A percentile compares a stretch with the other conserved stretches of the same genome.
phyloP scores from a whole-genome alignment of 2,113 vertebrate genomes.

The Lycaon pictus region DNA sequence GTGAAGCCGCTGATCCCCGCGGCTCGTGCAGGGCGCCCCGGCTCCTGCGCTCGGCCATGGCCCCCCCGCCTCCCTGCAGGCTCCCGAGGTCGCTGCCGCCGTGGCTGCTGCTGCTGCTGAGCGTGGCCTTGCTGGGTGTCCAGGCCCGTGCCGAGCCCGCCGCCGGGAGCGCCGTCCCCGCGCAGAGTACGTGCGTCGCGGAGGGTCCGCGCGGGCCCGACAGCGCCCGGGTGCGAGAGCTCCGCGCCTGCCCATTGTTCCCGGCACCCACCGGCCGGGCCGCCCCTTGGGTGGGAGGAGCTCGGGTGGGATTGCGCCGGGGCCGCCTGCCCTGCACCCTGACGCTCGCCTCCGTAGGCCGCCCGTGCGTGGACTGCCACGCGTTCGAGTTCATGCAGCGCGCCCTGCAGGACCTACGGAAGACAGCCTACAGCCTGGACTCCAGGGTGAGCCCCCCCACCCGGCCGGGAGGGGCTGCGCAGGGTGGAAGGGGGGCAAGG shows the following conservation, averaged over 20 bases:
- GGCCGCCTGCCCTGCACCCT: rapidly evolving
- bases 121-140: conserved; percentile 65
- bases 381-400: conserved; percentile 99
- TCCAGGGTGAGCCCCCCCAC: conserved; percentile 89
- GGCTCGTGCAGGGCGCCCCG: conserved; percentile 64
- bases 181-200: conserved; percentile 90
- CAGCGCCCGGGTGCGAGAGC: neutral
- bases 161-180: conserved; percentile 93
- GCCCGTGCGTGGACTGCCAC: conserved; percentile 97
- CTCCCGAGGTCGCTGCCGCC: neutral
- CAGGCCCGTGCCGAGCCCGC: conserved; percentile 85
- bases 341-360: conserved; percentile 84
- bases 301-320: neutral
- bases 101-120: conserved; percentile 71
- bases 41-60: conserved; percentile 81
- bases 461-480: neutral
- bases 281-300: neutral
- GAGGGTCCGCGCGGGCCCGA: neutral
- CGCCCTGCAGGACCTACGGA: conserved; percentile 96
- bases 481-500: neutral
- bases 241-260: conserved; percentile 62
- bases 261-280: neutral
- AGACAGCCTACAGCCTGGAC: conserved; percentile 95
- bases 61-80: conserved; percentile 68
- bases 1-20: neutral